Evolutionary conservation across 1,140 invertebrate genomes (phyloP).

Genomic region (Kradibia gibbosae): DNA sequence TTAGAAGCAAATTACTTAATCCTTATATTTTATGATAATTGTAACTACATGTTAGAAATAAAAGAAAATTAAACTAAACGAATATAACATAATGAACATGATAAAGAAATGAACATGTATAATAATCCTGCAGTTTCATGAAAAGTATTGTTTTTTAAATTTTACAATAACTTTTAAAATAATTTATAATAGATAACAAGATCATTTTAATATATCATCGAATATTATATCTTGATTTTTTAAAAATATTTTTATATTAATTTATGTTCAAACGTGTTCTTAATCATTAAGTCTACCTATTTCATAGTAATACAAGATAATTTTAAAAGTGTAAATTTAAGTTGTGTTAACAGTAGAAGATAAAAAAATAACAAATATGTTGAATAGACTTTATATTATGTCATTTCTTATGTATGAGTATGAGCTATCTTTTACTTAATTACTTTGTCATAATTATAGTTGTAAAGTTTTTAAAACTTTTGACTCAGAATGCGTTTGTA

Average conservation of each 20-base stretch:
- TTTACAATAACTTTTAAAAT: background rate
- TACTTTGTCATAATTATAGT: slow-evolving; percentile 8
- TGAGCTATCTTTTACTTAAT: slow-evolving; percentile 20
- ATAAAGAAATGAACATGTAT: too few species aligned
- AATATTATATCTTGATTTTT: too few species aligned
- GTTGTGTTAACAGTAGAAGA: background rate
- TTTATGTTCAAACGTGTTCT: too few species aligned
- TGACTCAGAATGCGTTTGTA: background rate
- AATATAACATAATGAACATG: too few species aligned
- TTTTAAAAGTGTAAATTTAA: background rate
- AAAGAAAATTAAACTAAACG: too few species aligned
- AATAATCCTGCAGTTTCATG: too few species aligned
- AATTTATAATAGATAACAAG: too few species aligned
- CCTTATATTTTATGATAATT: too few species aligned
- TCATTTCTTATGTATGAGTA: background rate
- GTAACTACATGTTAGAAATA: too few species aligned
- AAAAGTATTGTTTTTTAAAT: background rate
- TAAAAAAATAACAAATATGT: background rate
- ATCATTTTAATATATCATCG: too few species aligned
- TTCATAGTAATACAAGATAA: background rate
- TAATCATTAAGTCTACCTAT: background rate
- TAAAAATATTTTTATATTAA: too few species aligned
- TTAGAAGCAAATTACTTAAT: too few species aligned
- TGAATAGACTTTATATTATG: background rate
- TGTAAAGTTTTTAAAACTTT: background rate